Evolutionary conservation across 1,140 invertebrate species (phyloP).

Genomic region (Rhagoletis pomonella): DNA sequence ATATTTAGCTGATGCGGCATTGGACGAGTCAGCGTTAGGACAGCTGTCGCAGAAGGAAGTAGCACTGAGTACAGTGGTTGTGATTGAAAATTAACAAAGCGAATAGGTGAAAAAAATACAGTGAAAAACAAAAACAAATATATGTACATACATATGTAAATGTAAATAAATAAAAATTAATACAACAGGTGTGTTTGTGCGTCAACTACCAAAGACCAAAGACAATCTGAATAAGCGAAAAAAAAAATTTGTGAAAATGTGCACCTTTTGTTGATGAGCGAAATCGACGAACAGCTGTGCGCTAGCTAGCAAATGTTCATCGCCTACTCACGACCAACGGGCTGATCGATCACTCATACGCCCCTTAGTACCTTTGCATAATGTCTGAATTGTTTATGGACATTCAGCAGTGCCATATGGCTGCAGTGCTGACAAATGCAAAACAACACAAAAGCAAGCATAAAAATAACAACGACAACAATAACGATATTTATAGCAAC

Average conservation of each 20-base stretch:
- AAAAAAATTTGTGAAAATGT: not conserved
- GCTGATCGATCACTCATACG: conserved; percentile 27
- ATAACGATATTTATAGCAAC: not conserved
- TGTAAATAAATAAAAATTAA: not conserved
- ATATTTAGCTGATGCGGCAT: not conserved
- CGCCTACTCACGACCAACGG: not conserved
- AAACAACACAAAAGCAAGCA: not conserved
- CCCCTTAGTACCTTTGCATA: not conserved
- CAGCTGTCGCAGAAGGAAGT: conserved; percentile 15
- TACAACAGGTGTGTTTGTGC: conserved; percentile 8
- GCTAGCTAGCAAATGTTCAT: not conserved
- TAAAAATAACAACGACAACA: not conserved
- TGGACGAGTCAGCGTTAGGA: not conserved
- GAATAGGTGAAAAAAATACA: not conserved
- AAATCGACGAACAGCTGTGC: conserved; percentile 1
- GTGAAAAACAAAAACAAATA: not conserved
- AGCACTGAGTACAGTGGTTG: not conserved
- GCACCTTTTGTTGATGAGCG: not conserved
- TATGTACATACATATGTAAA: not conserved
- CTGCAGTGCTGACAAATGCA: not conserved
- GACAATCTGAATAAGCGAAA: not conserved
- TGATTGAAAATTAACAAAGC: not conserved
- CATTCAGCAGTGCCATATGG: conserved; percentile 42
- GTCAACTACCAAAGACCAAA: not conserved
- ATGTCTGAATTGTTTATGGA: conserved; percentile 58